Base-by-base conservation (phyloP, 2,113 vertebrate genomes). In the Silurus meridionalis region DNA sequence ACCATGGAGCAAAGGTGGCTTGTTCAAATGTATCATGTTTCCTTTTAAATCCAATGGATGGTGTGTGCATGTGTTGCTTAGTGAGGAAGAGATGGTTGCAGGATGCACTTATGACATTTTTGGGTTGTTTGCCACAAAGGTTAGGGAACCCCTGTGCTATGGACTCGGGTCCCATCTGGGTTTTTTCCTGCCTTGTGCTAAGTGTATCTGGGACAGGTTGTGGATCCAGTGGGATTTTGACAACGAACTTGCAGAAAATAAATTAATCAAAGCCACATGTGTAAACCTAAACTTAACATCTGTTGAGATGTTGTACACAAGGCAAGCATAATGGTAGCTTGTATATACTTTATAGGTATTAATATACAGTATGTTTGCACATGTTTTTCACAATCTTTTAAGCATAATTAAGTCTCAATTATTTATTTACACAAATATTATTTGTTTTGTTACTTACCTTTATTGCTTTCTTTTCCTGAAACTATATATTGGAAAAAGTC, bases 391-490 rank as follows among this genome's bases (percentile, higher is more conserved):
- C 48, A 46, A 8, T 3, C 69, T 48, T 19, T 50, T 74, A 74
- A 50, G 19, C 8, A 50, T 21, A 10, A 21, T 50, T 23, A 74
- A 46, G 17, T 5, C 2, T 37, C 37, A 37, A 37, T 37, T 37
- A 2, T 37, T 37, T 37, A 2, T 37, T 37, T 37, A 37, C 37
- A 37, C 37, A 37, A 37, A 37, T 37, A 37, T 37, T 37, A 37
- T 37, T 37, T 37, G 37, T 37, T 37, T 37, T 52, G 57, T 82
- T 57, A n/a, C 71, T 8, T 74, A n/a, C 72, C 23, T 86, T 80
- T 86, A 74, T 83, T 81, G 67, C 82, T 80, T 58, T 28, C 66
- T 52, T 80, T 64, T 46, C 58, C 67, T 87, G 53, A 60, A 87
- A 52, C 71, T 71, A 53, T 37, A 77, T 28, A 52, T 11, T 8